Conservation (phyloP, 2,113 vertebrate species). For the Sisor rabdophorus region DNA sequence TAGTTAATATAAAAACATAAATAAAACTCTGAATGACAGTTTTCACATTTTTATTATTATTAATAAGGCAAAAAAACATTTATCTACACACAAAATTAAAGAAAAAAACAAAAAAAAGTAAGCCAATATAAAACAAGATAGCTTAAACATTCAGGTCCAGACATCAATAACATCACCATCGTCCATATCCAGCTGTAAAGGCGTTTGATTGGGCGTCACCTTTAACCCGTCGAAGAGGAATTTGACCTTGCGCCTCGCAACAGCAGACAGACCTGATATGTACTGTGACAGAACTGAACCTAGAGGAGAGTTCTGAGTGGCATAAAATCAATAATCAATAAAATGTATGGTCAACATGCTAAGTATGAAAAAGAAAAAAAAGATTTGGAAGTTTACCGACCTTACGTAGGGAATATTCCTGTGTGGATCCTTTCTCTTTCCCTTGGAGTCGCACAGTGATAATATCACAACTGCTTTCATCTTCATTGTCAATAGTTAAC, state of each 20-base stretch:
- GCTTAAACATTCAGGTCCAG: conserved; percentile 55
- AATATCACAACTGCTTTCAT: background rate
- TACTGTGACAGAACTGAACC: conserved; percentile 65
- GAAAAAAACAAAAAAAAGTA: background rate
- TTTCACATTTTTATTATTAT: background rate
- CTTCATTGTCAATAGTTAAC: conserved; percentile 53
- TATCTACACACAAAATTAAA: background rate
- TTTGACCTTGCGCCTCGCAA: conserved; percentile 13
- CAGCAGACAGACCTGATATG: conserved; percentile 35
- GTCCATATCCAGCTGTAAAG: conserved; percentile 73
- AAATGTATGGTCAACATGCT: background rate
- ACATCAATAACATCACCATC: conserved; percentile 74
- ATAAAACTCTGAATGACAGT: background rate
- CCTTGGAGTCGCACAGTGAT: conserved; percentile 67
- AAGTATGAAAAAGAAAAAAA: background rate
- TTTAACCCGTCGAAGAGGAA: conserved; percentile 70
- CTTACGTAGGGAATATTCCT: conserved; percentile 64
- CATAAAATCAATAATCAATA: background rate
- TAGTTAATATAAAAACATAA: background rate
- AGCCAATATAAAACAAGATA: background rate
- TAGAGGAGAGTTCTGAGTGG: conserved; percentile 60
- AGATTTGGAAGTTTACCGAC: conserved; percentile 45
- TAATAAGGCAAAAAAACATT: background rate
- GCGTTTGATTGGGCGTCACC: conserved; percentile 58
- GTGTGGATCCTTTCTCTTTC: conserved; percentile 60